phyloP scores from a whole-genome alignment of 2,113 vertebrate genomes.

The Ranitomeya imitator region DNA sequence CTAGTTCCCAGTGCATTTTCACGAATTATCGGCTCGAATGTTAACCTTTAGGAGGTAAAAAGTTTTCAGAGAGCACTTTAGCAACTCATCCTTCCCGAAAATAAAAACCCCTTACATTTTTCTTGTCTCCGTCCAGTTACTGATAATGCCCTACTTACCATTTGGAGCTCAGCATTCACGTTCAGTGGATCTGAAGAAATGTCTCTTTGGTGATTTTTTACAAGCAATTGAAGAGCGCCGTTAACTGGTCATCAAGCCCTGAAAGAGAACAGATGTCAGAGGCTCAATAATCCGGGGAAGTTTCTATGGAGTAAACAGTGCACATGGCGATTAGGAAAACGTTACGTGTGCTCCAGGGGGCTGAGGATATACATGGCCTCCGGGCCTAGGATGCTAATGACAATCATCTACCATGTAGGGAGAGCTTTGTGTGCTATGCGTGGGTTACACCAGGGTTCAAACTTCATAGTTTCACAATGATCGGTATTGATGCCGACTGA shows the following conservation, averaged over 20 bases:
- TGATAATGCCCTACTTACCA: slow-evolving; percentile 37
- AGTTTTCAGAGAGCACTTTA: no score
- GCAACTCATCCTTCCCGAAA: background rate
- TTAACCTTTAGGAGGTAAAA: background rate
- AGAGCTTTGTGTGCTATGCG: background rate
- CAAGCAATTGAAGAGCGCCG: background rate
- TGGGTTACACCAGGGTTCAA: slow-evolving; percentile 13
- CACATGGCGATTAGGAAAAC: background rate
- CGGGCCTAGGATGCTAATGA: background rate
- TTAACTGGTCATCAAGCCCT: slow-evolving; percentile 31
- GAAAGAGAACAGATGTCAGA: background rate
- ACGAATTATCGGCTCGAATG: no score
- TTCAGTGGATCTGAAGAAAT: slow-evolving; percentile 21
- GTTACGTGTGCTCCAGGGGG: background rate
- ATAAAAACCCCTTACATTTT: background rate
- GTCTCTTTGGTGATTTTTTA: background rate
- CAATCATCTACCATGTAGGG: background rate
- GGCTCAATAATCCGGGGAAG: background rate
- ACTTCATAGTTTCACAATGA: slow-evolving; percentile 49
- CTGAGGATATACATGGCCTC: background rate
- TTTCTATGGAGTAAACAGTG: background rate
- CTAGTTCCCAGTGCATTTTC: no score
- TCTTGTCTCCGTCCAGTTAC: background rate
- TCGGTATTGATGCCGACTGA: background rate
- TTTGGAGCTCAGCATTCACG: slow-evolving; percentile 56